Base-by-base conservation (phyloP, 2,797 vertebrate genomes). In the Neosilurus mollespiculum region DNA sequence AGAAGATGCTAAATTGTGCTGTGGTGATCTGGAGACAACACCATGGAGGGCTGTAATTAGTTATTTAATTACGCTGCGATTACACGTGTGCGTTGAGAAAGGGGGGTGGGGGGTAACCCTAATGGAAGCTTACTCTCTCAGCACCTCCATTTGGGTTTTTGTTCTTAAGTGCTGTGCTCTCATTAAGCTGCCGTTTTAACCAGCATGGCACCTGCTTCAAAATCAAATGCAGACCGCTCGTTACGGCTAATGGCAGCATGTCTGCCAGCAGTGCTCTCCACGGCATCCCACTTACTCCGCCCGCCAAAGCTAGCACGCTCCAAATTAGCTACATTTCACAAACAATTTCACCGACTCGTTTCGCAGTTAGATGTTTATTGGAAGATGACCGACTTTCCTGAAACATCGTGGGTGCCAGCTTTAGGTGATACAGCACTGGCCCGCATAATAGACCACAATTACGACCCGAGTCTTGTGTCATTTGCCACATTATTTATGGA, bases 281-380 rank as follows among this genome's bases (percentile, higher is more conserved):
- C 91, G 83, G 86, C 82, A 72, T 83, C 87, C 87, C 82, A 84
- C 83, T 79, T 82, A 72, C 91, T 90, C 83, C 87, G 80, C 91
- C 90, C 87, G 88, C 92, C 92, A 92, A 90, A 86, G 86, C 90
- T 91, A 87, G 88, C 84, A 84, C 26, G 51, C 83, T 90, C 82
- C 90, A 92, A 94, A 94, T 94, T 93, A 94, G 90, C 91, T 89
- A 83, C 91, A 85, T 94, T 94, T 93, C 91, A 92, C 93, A 94
- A 94, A 93, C 92, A 92, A 92, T 94, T 94, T 94, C 92, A 89
- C 90, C 86, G 90, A 92, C 88, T 92, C 89, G 91, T 93, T 93
- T 92, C 87, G 83, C 87, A 90, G 90, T 90, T 88, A 91, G 91
- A 92, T 93, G 92, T 94, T 95, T 94, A 94, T 93, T 92, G 92